phyloP scores from a whole-genome alignment of 1,140 invertebrate species.

The Drosophila rhopaloa region DNA sequence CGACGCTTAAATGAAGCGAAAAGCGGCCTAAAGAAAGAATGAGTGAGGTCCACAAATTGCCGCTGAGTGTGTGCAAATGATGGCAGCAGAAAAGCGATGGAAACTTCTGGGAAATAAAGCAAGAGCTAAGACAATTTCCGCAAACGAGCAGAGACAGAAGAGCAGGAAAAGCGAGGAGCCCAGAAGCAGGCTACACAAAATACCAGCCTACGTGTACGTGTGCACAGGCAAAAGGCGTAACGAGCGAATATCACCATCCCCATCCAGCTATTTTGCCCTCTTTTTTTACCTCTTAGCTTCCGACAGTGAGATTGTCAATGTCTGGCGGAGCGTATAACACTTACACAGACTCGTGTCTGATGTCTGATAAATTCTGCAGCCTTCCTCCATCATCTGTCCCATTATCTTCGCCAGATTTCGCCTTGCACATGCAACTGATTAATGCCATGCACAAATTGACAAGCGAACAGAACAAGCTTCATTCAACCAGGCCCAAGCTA shows the following conservation, averaged over 20 bases:
- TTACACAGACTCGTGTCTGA: constrained; percentile 5
- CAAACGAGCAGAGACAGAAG: constrained; percentile 8
- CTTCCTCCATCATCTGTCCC: constrained; percentile 38
- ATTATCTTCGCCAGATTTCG: constrained; percentile 45
- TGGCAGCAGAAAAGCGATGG: constrained; percentile 16
- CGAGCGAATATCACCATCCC: constrained; percentile 28
- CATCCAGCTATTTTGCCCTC: background rate
- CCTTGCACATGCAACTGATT: constrained; percentile 46
- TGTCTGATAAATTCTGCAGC: constrained; percentile 6
- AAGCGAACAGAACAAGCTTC: constrained; percentile 21
- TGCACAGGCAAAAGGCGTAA: constrained; percentile 45
- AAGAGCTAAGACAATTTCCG: constrained; percentile 67
- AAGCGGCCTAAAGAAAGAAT: constrained; percentile 13
- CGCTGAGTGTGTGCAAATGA: constrained; percentile 53
- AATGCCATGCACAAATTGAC: constrained; percentile 47
- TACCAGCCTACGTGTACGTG: constrained; percentile 36
- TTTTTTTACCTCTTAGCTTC: background rate
- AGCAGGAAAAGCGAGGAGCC: constrained; percentile 9
- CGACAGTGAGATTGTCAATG: constrained; percentile 25
- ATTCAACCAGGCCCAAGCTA: constrained; percentile 2
- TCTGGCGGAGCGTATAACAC: constrained; percentile 32
- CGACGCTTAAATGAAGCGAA: constrained; percentile 38
- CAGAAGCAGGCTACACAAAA: constrained; percentile 44
- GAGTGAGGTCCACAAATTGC: constrained; percentile 49
- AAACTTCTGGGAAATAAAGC: constrained; percentile 32